phyloP scores from a whole-genome alignment of 2,888 invertebrate genomes.

The Ophioninae sp. region DNA sequence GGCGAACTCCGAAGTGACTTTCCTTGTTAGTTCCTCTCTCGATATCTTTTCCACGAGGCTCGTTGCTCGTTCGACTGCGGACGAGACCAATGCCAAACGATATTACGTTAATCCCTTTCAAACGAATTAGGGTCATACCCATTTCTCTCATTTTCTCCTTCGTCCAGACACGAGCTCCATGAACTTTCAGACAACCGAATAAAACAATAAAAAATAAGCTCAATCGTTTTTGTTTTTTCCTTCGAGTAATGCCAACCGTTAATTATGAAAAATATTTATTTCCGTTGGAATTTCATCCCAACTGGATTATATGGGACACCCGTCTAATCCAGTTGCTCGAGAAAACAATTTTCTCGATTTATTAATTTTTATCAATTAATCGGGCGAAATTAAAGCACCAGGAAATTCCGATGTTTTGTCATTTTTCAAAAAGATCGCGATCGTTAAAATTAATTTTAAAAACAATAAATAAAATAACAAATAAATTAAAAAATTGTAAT shows the following conservation, averaged over 20 bases:
- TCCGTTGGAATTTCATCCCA: too few relatives aligned
- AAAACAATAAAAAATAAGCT: neutral
- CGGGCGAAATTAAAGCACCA: too few relatives aligned
- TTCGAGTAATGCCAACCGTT: too few relatives aligned
- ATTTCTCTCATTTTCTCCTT: conserved; percentile 49
- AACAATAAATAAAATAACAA: neutral
- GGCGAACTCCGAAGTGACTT: neutral
- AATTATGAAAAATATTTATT: too few relatives aligned
- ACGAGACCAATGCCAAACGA: conserved; percentile 60
- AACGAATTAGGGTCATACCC: conserved; percentile 58
- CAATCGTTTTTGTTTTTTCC: too few relatives aligned
- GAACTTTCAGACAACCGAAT: conserved; percentile 2
- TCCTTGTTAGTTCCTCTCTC: neutral
- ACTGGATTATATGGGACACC: too few relatives aligned
- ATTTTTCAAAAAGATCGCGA: too few relatives aligned
- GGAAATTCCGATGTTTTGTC: neutral
- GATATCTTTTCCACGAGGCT: neutral
- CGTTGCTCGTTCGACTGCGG: conserved; percentile 35
- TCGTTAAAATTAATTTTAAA: neutral
- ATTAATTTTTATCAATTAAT: neutral
- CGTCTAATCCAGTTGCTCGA: too few relatives aligned
- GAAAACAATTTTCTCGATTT: too few relatives aligned
- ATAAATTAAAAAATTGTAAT: too few relatives aligned
- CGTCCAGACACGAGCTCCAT: conserved; percentile 13
- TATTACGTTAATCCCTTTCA: conserved; percentile 61